These are phyloP conservation scores for Lithobates pipiens DNA, from an alignment of 2,797 vertebrate genomes.

Conservation along the genomic window DNA sequence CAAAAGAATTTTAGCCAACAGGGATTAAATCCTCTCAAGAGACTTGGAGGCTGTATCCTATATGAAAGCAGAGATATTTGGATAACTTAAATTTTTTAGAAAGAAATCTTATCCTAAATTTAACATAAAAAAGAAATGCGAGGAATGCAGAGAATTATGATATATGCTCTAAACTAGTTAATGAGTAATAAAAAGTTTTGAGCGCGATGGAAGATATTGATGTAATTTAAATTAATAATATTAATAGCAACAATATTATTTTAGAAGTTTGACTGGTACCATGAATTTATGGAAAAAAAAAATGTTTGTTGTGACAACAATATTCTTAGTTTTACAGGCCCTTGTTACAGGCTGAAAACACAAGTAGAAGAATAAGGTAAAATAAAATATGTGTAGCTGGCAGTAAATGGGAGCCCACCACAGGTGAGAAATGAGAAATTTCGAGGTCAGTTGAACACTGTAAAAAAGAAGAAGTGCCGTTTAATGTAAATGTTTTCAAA, in stretches of 20 bases:
- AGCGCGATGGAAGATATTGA: no score
- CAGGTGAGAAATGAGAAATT: slow-evolving; percentile 82
- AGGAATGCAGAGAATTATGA: no score
- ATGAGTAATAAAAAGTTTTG: no score
- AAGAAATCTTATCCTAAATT: no score
- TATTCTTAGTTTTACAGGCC: slow-evolving; percentile 4
- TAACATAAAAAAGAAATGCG: no score
- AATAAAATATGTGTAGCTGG: slow-evolving; percentile 58
- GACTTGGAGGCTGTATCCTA: no score
- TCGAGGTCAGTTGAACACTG: slow-evolving; percentile 79
- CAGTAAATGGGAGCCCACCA: slow-evolving; percentile 67
- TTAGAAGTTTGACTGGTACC: not conserved
- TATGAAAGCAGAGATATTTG: no score
- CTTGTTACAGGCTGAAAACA: slow-evolving; percentile 26
- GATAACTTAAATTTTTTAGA: no score
- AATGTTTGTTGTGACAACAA: not conserved
- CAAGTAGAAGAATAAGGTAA: slow-evolving; percentile 32
- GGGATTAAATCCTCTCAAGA: no score
- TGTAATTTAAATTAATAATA: no score
- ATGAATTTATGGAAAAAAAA: not conserved
- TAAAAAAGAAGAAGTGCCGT: slow-evolving; percentile 64
- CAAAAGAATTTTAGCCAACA: no score
- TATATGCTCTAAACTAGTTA: no score
- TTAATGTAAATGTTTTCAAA: slow-evolving; percentile 63
- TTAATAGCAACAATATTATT: not conserved